A percentile compares a stretch with the other conserved stretches of the same genome.
phyloP scores from a whole-genome alignment of 92 coral and sea anemone genomes.

The Epizoanthus fatuus region DNA sequence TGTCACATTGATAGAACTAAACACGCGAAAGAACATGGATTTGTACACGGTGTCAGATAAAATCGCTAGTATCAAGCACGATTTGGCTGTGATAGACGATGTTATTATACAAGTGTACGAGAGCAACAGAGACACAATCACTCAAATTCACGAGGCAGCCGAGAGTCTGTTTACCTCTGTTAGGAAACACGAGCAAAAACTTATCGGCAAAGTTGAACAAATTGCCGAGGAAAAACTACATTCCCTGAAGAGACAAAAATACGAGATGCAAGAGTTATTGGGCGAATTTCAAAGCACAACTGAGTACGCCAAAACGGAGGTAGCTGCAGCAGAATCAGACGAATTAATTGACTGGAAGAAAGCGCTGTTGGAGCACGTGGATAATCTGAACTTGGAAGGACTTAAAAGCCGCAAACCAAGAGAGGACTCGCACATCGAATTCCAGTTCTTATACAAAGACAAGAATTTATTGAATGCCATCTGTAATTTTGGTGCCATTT shows the following conservation, averaged over 20 bases:
- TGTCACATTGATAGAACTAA: not conserved
- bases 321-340: not conserved
- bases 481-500: slow-evolving; percentile 31
- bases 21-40: not conserved
- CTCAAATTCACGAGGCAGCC: slow-evolving; percentile 13
- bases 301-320: not conserved
- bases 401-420: not conserved
- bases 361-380: not conserved
- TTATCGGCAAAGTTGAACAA: slow-evolving; percentile 26
- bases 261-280: slow-evolving; percentile 6
- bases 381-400: not conserved
- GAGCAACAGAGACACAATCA: slow-evolving; percentile 32
- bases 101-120: slow-evolving; percentile 26
- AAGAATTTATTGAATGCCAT: slow-evolving; percentile 1
- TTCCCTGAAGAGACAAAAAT: not conserved
- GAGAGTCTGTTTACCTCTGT: slow-evolving; percentile 16
- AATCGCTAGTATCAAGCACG: slow-evolving; percentile 8
- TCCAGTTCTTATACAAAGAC: slow-evolving; percentile 22
- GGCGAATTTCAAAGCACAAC: not conserved
- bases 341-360: slow-evolving; percentile 12
- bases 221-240: slow-evolving; percentile 3
- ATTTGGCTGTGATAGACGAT: slow-evolving; percentile 9
- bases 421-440: slow-evolving; percentile 2
- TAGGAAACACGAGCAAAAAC: slow-evolving; percentile 19
- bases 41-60: not conserved